Conservation (phyloP, 1,140 invertebrate genomes). For the Pogonomyrmex californicus region DNA sequence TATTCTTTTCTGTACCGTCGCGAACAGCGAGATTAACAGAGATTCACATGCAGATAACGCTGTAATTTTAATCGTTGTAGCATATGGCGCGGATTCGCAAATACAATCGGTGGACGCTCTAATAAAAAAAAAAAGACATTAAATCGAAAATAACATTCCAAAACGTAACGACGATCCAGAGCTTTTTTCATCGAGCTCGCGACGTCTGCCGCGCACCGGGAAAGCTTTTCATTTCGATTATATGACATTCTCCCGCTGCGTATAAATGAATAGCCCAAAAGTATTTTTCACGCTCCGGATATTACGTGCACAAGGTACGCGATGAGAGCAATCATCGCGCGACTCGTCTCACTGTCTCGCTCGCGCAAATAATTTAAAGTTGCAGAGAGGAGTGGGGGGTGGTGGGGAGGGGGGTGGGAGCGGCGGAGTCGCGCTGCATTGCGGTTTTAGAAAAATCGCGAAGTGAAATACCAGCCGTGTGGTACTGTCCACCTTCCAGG, state of each 20-base stretch:
- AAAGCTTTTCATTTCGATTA: conserved; percentile 20
- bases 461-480: conserved; percentile 63
- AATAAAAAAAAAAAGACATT: neutral
- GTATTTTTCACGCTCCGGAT: neutral
- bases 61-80: neutral
- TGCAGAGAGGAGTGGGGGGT: neutral
- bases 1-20: conserved; percentile 23
- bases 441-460: conserved; percentile 71
- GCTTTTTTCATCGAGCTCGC: neutral
- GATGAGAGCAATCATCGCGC: conserved; percentile 8
- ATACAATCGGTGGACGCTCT: conserved; percentile 6
- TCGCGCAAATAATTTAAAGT: conserved; percentile 14
- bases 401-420: neutral
- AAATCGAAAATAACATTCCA: conserved; percentile 39
- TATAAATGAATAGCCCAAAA: neutral
- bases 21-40: neutral
- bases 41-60: neutral
- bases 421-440: neutral
- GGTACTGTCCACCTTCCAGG: conserved; percentile 25
- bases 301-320: neutral
- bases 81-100: neutral
- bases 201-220: neutral
- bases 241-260: neutral
- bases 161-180: neutral
- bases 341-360: neutral